phyloP scores from a whole-genome alignment of 2,113 vertebrate species.

The Platichthys stellatus region DNA sequence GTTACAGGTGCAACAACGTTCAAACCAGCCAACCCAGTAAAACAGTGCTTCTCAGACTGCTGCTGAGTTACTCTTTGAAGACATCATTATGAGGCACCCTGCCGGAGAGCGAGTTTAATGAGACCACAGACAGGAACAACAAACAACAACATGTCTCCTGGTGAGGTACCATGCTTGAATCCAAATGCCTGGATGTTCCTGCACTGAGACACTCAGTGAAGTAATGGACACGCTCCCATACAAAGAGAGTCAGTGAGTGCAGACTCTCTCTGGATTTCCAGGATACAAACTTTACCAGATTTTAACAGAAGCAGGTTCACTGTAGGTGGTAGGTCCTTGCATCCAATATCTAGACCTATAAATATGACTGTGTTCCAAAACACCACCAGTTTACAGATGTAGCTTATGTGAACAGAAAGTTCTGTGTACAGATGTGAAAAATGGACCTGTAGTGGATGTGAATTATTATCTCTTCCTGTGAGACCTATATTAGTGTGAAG shows the following conservation, averaged over 20 bases:
- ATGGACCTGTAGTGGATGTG: background rate
- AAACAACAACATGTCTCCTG: conserved; percentile 6
- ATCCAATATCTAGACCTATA: too few species aligned
- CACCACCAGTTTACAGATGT: background rate
- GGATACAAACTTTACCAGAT: background rate
- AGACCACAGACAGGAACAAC: conserved; percentile 3
- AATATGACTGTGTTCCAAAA: background rate
- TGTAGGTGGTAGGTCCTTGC: background rate
- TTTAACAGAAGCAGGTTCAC: background rate
- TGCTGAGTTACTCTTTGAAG: background rate
- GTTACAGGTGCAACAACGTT: background rate
- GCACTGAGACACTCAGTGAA: background rate
- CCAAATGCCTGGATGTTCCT: background rate
- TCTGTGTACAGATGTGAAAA: conserved; percentile 22
- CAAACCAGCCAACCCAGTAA: background rate
- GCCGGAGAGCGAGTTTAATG: conserved; percentile 1
- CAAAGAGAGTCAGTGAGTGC: background rate
- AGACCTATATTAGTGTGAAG: conserved; percentile 28
- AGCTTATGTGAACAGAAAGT: background rate
- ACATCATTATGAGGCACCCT: background rate
- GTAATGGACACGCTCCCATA: background rate
- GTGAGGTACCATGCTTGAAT: background rate
- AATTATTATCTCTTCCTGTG: conserved; percentile 15
- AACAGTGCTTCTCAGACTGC: background rate
- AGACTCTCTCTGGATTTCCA: background rate